A percentile compares a stretch with the other conserved stretches of the same genome.
phyloP scores from a whole-genome alignment of 2,797 vertebrate genomes.

The Poliocrania exsul region DNA sequence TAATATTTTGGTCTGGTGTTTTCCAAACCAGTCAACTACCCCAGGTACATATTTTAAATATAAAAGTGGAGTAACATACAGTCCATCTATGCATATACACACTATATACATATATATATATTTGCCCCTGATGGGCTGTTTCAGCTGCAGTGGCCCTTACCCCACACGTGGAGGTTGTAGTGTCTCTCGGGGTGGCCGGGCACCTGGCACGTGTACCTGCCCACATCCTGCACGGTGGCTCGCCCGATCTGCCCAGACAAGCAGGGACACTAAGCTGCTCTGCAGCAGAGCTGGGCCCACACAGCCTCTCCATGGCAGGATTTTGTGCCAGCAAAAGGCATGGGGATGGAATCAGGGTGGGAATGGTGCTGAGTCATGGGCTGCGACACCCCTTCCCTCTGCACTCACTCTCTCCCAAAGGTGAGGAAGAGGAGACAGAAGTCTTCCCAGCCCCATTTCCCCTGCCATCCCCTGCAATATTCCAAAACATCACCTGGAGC shows the following conservation, averaged over 20 bases:
- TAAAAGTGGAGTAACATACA: neutral
- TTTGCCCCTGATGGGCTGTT: neutral
- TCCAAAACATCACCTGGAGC: constrained; percentile 60
- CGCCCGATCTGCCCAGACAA: constrained; percentile 68
- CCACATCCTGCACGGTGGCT: constrained; percentile 50
- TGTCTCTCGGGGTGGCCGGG: constrained; percentile 56
- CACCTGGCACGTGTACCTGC: constrained; percentile 69
- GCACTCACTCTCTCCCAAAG: neutral
- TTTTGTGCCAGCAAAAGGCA: neutral
- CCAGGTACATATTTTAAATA: no score
- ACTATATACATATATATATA: neutral
- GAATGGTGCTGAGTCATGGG: neutral
- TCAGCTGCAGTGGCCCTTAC: constrained; percentile 35
- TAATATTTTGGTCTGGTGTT: neutral
- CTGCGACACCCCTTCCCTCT: neutral
- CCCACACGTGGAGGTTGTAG: constrained; percentile 72
- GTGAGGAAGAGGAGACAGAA: rapidly evolving
- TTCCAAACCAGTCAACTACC: neutral
- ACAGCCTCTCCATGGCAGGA: rapidly evolving
- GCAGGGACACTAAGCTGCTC: neutral
- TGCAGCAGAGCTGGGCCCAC: neutral
- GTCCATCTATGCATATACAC: rapidly evolving
- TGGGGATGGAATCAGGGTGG: no score
- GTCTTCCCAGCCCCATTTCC: neutral
- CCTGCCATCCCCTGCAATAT: constrained; percentile 38